phyloP scores from a whole-genome alignment of 2,888 invertebrate genomes.

The Onchidella celtica region DNA sequence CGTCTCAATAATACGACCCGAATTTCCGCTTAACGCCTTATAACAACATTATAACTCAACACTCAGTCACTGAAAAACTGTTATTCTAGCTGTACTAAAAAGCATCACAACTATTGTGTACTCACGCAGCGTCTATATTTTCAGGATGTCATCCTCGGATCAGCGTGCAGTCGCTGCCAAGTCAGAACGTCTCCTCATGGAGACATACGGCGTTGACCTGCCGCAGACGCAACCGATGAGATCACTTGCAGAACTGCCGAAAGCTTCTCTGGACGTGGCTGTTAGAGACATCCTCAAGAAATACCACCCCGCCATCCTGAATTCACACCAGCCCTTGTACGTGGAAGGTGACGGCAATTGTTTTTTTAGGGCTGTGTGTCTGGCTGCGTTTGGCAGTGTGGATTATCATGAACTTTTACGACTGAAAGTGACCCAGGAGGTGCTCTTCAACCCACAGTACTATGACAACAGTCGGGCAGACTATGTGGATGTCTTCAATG shows the following conservation, averaged over 20 bases:
- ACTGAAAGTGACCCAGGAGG: background rate
- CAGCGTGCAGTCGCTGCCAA: too few species aligned
- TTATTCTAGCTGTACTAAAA: too few species aligned
- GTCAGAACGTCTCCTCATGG: background rate
- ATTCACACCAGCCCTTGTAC: background rate
- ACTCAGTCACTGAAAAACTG: too few species aligned
- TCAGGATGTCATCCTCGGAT: too few species aligned
- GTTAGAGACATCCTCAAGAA: background rate
- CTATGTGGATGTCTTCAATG: background rate
- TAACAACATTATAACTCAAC: too few species aligned
- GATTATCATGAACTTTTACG: background rate
- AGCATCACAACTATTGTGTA: too few species aligned
- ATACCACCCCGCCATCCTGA: background rate
- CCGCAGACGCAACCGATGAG: background rate
- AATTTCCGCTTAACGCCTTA: too few species aligned
- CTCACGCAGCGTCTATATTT: too few species aligned
- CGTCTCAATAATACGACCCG: too few species aligned
- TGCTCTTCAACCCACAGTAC: background rate
- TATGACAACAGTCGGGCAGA: background rate
- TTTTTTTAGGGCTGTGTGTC: background rate
- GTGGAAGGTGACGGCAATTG: background rate
- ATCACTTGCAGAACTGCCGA: background rate
- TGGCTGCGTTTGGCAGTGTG: background rate
- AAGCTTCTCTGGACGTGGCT: background rate
- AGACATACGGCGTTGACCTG: background rate